Conservation (phyloP, 1,140 invertebrate genomes). For the Apis laboriosa region DNA sequence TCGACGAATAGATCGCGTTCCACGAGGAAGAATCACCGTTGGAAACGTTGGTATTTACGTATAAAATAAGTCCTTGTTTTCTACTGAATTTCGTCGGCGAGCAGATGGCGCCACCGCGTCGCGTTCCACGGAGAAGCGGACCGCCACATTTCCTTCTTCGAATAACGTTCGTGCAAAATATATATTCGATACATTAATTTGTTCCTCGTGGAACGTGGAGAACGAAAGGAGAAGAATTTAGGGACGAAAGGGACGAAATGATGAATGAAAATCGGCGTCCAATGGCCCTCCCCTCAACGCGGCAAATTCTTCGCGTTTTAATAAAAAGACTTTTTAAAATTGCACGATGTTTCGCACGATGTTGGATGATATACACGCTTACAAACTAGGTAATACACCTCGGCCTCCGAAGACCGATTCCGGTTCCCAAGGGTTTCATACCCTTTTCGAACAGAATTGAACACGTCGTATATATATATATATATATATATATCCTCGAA, state of each 20-base stretch:
- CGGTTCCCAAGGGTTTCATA: slow-evolving; percentile 30
- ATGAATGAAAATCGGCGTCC: slow-evolving; percentile 39
- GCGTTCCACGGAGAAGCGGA: too few species aligned
- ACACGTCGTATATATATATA: neutral
- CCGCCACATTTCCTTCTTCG: too few species aligned
- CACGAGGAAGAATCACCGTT: too few species aligned
- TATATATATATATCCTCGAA: neutral
- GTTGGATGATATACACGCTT: slow-evolving; percentile 12
- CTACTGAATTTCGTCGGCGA: too few species aligned
- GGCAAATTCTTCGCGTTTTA: slow-evolving; percentile 55
- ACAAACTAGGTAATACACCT: neutral
- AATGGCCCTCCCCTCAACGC: slow-evolving; percentile 35
- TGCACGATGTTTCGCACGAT: slow-evolving; percentile 71
- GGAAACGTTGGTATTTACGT: too few species aligned
- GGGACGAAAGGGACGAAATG: neutral
- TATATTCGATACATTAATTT: too few species aligned
- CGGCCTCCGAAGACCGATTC: slow-evolving; percentile 23
- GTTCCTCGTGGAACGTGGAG: too few species aligned
- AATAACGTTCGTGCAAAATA: too few species aligned
- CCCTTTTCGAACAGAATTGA: slow-evolving; percentile 3
- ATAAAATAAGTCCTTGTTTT: too few species aligned
- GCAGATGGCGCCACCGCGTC: too few species aligned
- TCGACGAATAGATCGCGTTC: too few species aligned
- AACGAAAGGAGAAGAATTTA: too few species aligned
- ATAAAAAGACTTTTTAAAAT: slow-evolving; percentile 69